Evolutionary conservation across 1,140 invertebrate genomes (phyloP).

Genomic region (Drosophila burlai): DNA sequence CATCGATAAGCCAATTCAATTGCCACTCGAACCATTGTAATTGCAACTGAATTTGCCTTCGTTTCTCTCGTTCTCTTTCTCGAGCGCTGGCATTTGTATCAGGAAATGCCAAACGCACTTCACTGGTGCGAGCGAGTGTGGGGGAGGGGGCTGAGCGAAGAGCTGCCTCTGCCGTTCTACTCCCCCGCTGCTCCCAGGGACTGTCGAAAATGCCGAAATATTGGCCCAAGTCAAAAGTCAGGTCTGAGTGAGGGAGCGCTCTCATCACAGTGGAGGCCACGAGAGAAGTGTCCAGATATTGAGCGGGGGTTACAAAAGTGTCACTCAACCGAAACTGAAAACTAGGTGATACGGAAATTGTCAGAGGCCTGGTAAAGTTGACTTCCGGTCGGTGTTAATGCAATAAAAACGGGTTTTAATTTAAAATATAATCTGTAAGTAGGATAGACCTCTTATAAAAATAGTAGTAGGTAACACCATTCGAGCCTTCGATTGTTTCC

Average conservation of each 20-base stretch:
- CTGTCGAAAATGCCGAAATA: constrained; percentile 50
- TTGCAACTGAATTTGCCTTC: constrained; percentile 39
- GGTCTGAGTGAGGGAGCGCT: constrained; percentile 25
- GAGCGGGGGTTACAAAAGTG: not conserved
- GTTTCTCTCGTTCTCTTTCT: constrained; percentile 20
- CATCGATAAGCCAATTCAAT: constrained; percentile 72
- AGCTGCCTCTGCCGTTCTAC: constrained; percentile 5
- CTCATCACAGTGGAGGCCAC: constrained; percentile 10
- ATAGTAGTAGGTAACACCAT: too few relatives aligned
- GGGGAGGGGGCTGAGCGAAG: not conserved
- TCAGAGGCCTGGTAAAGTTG: too few relatives aligned
- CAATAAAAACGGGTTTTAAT: not conserved
- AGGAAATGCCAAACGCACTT: constrained; percentile 65
- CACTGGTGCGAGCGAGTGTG: not conserved
- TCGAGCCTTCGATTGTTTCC: too few relatives aligned
- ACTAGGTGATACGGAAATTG: too few relatives aligned
- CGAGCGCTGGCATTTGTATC: constrained; percentile 58
- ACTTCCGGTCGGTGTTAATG: not conserved
- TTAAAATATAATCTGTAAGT: not conserved
- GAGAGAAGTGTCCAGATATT: not conserved
- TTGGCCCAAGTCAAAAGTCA: constrained; percentile 38
- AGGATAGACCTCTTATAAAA: too few relatives aligned
- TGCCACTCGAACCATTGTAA: constrained; percentile 33
- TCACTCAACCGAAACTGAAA: constrained; percentile 10
- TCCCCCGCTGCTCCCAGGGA: constrained; percentile 5